Evolutionary conservation across 1,140 invertebrate species (phyloP).

Genomic region (Caenorhabditis latens): DNA sequence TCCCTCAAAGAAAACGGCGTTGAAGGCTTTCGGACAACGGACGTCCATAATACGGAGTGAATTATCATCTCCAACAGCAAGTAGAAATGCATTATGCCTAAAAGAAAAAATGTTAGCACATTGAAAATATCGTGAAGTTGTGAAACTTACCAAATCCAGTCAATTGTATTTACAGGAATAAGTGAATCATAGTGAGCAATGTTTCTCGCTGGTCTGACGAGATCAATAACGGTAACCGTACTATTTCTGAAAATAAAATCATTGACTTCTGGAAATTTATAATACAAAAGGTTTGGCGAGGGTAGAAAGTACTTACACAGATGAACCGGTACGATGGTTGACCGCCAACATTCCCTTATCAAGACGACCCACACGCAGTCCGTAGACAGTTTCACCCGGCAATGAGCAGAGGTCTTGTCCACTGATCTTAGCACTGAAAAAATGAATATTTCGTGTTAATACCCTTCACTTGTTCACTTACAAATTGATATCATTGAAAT

Average conservation of each 20-base stretch:
- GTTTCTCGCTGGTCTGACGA: conserved; percentile 16
- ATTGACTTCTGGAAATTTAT: not conserved
- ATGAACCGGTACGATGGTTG: conserved; percentile 28
- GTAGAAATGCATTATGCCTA: conserved; percentile 9
- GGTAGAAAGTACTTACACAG: conserved; percentile 15
- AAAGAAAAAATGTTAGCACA: not conserved
- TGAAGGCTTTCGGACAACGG: conserved; percentile 13
- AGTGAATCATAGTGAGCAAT: conserved; percentile 5
- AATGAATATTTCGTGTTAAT: not conserved
- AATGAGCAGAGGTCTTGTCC: conserved; percentile 17
- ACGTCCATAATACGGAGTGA: conserved; percentile 40
- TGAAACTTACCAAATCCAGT: conserved; percentile 28
- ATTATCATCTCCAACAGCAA: conserved; percentile 20
- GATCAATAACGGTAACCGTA: conserved; percentile 5
- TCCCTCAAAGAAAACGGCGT: conserved; percentile 25
- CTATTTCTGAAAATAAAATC: conserved; percentile 1
- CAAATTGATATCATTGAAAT: conserved; percentile 43
- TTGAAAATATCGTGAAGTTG: not conserved
- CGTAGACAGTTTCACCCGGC: conserved; percentile 40
- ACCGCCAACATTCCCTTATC: conserved; percentile 24
- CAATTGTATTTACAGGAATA: conserved; percentile 28
- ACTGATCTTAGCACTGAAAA: conserved; percentile 41
- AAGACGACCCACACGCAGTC: conserved; percentile 2
- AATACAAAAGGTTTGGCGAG: too few species aligned
- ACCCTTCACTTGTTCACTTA: not conserved